Evolutionary conservation across 2,797 vertebrate species (phyloP), one percentile per base, ranked within the genome.

Genomic region (Xerus rutilus): DNA sequence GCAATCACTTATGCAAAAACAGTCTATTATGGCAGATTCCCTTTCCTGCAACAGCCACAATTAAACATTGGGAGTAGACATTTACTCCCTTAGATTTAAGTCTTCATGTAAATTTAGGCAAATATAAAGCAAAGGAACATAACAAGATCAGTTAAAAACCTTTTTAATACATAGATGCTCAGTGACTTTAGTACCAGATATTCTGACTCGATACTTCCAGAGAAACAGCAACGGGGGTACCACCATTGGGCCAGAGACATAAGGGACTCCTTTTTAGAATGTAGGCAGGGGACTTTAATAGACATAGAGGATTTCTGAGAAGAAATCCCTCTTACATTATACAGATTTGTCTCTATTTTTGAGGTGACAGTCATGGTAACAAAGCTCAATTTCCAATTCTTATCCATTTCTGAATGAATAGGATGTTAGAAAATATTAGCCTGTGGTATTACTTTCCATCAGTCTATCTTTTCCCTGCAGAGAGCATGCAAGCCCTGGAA

Each of bases 341-440:
- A 85, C 49, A 95, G 85, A 93, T 15, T 74, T 84, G 39, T 89
- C 45, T 94, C 10, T 76, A 35, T 76, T 72, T 92, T 83, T 91
- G 73, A 95, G 30, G 64, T 23, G 59, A 83, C 62, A 67, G 23
- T 76, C 72, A 94, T 86, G 62, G 70, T 94, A 91, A 82, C 69
- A 88, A 70, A 59, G 77, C 72, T 39, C 69, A 73, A 32, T 95
- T 95, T 86, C 89, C 74, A 92, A 69, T 77, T 93, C 86, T 72
- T 45, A 43, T 54, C 35, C 72, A 52, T 95, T 97, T 94, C 78
- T 84, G 67, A 95, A 90, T 85, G 79, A 90, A 91, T 21, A 57
- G 9, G 45, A 86, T 87, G 28, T 87, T 86, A 92, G 94, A 87
- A 82, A 95, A 94, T 81, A 69, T 43, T 70, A 91, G 62, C 78